These are phyloP conservation scores for Drosophila lutescens DNA, from an alignment of 2,888 invertebrate genomes.

Conservation along the genomic window DNA sequence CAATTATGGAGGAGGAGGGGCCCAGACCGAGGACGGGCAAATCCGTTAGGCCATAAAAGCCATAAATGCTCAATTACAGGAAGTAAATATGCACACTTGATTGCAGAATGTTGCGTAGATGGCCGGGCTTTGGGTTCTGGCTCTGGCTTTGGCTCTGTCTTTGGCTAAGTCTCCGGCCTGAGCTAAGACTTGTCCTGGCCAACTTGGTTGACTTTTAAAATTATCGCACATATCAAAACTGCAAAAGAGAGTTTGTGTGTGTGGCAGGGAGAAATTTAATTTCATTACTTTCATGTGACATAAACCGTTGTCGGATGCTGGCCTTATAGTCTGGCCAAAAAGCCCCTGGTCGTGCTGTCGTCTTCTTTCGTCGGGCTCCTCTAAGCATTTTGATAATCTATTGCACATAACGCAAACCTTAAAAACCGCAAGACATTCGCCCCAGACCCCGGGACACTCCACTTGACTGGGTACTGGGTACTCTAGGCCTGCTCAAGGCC, in stretches of 20 bases:
- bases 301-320: slow-evolving; percentile 68
- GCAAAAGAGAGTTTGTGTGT: slow-evolving; percentile 16
- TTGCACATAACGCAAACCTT: slow-evolving; percentile 79
- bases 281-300: slow-evolving; percentile 79
- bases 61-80: slow-evolving; percentile 81
- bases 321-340: slow-evolving; percentile 1
- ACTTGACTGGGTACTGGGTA: slow-evolving; percentile 17
- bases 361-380: slow-evolving; percentile 54
- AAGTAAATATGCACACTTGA: slow-evolving; percentile 81
- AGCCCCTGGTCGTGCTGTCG: slow-evolving; percentile 55
- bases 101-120: slow-evolving; percentile 79
- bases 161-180: slow-evolving; percentile 2
- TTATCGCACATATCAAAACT: slow-evolving; percentile 64
- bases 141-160: slow-evolving; percentile 4
- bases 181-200: slow-evolving; percentile 20
- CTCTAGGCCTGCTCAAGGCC: not conserved
- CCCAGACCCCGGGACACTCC: slow-evolving; percentile 53
- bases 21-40: slow-evolving; percentile 40
- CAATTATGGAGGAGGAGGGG: slow-evolving; percentile 59
- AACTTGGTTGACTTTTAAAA: slow-evolving; percentile 73
- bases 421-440: slow-evolving; percentile 69
- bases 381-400: slow-evolving; percentile 79
- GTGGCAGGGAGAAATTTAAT: slow-evolving; percentile 71
- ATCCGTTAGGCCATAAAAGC: slow-evolving; percentile 81
- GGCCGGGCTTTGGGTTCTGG: slow-evolving; percentile 8